Base-by-base conservation (phyloP, 64 coral and sea anemone species). In the Stichodactyla mertensii region DNA sequence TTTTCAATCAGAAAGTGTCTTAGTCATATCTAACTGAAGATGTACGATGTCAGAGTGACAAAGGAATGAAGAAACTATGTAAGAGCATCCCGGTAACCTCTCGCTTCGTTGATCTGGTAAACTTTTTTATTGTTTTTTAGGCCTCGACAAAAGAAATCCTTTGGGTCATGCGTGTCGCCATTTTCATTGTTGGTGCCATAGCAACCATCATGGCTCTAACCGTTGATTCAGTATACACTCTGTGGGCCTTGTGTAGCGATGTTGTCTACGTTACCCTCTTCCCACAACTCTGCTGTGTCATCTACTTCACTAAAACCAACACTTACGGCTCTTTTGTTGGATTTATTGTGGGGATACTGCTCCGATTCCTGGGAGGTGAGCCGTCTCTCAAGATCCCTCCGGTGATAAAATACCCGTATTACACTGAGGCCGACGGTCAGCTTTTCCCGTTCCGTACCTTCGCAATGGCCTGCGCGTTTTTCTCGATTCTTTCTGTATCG, bases 241-340 rank as follows among this genome's bases (percentile, higher is more conserved):
- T 99, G 51, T 99, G 80, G 55, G 78, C 83, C 51, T 87, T 99
- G 9, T 95, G 93, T 67, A 82, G 87, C 22, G 97, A 99, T 24
- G 74, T 95, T 15, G 88, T 94, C 14, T 99, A 93, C 64, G 88
- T 94, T 4, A 95, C 88, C 58, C 86, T 99, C 15, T 99, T 99
- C 79, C 97, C 97, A 0, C 97, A 99, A 85, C 88, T 99, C 10
- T 79, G 80, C 52, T 95, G 93, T 67, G 88, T 94, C 2, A 91
- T 99, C 52, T 88, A 92, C 80, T 8, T 99, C 20, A 64, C 31
- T 57, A 60, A 69, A 64, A 82, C 93, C 74, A 99, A 99, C 61
- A 99, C 90, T 19, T 99, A 99, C 78, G 93, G 97, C 1, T 95
- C 97, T 45, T 87, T 99, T n/a, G 23, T 88, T 51, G 97, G 93